Base-by-base conservation (phyloP, 2,113 vertebrate genomes). In the Mustelus asterias region DNA sequence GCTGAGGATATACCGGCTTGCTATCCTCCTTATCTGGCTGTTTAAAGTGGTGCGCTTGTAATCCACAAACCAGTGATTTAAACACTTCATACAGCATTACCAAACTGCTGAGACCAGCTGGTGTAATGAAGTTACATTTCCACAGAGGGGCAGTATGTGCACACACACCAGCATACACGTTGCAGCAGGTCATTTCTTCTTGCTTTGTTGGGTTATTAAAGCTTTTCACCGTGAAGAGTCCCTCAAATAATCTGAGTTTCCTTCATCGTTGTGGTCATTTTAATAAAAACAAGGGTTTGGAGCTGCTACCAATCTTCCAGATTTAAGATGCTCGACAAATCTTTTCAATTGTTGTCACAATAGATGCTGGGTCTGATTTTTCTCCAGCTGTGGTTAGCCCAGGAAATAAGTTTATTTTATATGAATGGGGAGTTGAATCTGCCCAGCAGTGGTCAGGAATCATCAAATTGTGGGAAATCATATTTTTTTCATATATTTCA, bases 131-230 rank as follows among this genome's bases (percentile, higher is more conserved):
- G 41, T 95, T 6, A 54, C 5, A 95, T 18, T 72, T 72, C 94
- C 94, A 95, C 69, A 95, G 69, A 44, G 67, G 54, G 94, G 69
- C 67, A 72, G 69, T 76, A 72, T 72, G 11, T 76, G 41, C 94
- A 95, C 11, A 72, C 11, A 72, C 44, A 54, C 72, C 2, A 76
- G 8, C 14, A 16, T 29, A 54, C 44, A 54, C 44, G 14, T 95
- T 72, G 69, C 41, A 44, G 22, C 26, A 63, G 29, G 16, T 92
- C 29, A 92, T 58, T 63, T 16, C 37, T 70, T 54, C 37, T 54
- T 33, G 48, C 41, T 11, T 24, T 48, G 22, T 26, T 54, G 72
- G 67, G 13, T 76, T 54, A 72, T 95, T 76, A 54, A 44, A 29
- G 11, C 14, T 48, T 95, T 48, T 70, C 67, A 29, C 69, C 7